Conservation (phyloP, 2,797 vertebrate genomes). For the Diplodus sargus region DNA sequence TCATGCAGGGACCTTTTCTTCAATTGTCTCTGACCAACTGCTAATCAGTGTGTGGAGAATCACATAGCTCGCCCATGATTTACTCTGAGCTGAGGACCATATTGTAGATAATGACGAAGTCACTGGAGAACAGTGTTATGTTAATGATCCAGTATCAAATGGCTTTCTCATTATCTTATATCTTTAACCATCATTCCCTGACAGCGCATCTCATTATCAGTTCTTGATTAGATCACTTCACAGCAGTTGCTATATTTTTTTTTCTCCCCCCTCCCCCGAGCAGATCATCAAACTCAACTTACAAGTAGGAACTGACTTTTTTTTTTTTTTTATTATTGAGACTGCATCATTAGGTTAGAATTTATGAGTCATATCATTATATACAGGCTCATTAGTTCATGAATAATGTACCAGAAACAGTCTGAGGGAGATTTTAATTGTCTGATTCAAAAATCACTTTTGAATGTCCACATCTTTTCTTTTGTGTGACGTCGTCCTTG, state of each 20-base stretch:
- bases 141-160: constrained; percentile 8
- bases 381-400: constrained; percentile 3
- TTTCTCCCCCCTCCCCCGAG: neutral
- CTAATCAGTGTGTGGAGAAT: neutral
- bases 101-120: neutral
- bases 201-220: constrained; percentile 9
- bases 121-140: neutral
- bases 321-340: neutral
- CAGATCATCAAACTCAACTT: neutral
- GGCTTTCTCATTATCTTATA: neutral
- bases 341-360: constrained; percentile 23
- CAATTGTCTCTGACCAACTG: neutral
- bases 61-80: too few relatives aligned
- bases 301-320: constrained; percentile 6
- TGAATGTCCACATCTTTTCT: neutral
- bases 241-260: neutral
- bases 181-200: too few relatives aligned
- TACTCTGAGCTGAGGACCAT: neutral
- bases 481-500: neutral
- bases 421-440: neutral
- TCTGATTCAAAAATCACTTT: neutral
- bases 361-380: constrained; percentile 23
- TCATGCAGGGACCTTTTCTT: too few relatives aligned
- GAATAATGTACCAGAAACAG: constrained; percentile 13
- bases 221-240: neutral